Evolutionary conservation across 2,797 vertebrate species (phyloP), one percentile per base, ranked within the genome.

Genomic region (Chaetodon trifasciatus): DNA sequence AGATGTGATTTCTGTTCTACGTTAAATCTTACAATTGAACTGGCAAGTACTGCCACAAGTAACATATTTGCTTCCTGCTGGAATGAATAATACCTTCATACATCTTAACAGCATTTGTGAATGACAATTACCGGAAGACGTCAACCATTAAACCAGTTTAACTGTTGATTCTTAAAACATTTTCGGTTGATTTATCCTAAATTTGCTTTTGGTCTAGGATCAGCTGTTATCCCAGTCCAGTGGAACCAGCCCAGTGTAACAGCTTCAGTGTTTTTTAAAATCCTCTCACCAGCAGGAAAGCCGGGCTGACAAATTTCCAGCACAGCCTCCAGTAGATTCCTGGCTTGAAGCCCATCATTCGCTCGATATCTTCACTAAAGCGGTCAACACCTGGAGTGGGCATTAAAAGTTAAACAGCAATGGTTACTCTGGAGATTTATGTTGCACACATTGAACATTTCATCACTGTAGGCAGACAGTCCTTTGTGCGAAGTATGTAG

Each of bases 281-380:
- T 65, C 11, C 17, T 76, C 97, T 93, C 85, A 99, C 98, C 97
- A 99, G 84, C 70, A 99, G 96, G 94, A 99, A 99, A 74, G 94
- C 94, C 10, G 98, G 98, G 84, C 98, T 99, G 91, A 99, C 97
- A 88, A 98, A 99, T 92, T 99, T 99, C 98, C 98, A 99, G 91
- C 98, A 99, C 57, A 99, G 73, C 90, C 98, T 97, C 98, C 98
- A 99, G 91, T 99, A 99, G 23, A 99, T 97, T 52, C 98, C 98
- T 37, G 98, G 98, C 92, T 96, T 99, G 85, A 99, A 99, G 61
- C 98, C 98, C 97, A 98, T 98, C 98, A 99, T 99, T 77, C 95
- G 96, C 78, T 99, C 96, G 61, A 99, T 99, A 76, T 99, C 98
- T 63, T 97, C 96, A 70, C 98, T 99, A 95, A 99, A 99, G 86